A percentile compares a stretch with the other conserved stretches of the same genome.
Evolutionary conservation across 2,888 invertebrate genomes (phyloP).

Genomic region (Mimumesa dahlbomi): DNA sequence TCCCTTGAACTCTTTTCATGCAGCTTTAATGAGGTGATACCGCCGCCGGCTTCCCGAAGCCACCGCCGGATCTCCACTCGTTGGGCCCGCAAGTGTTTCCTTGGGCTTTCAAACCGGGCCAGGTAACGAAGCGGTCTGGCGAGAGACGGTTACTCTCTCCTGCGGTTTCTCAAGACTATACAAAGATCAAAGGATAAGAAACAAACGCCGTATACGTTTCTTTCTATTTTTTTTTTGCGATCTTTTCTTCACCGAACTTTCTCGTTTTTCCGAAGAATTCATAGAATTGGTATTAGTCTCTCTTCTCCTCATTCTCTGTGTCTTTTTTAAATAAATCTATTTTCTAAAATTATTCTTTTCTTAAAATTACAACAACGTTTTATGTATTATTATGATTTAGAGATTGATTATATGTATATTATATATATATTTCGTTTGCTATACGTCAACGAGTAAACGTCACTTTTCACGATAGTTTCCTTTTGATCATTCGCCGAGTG

Average conservation of each 20-base stretch:
- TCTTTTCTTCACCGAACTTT: background rate
- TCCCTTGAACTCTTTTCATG: slow-evolving; percentile 50
- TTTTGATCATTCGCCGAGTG: no score
- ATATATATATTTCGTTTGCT: no score
- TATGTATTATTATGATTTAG: no score
- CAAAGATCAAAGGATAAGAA: slow-evolving; percentile 16
- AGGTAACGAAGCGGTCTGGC: slow-evolving; percentile 41
- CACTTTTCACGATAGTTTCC: no score
- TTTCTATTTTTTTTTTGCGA: background rate
- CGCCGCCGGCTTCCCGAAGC: slow-evolving; percentile 17
- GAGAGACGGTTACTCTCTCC: background rate
- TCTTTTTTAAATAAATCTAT: no score
- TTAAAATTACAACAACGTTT: no score
- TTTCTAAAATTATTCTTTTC: no score
- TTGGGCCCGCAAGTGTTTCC: slow-evolving; percentile 47
- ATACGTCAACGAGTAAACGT: no score
- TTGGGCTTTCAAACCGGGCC: slow-evolving; percentile 50
- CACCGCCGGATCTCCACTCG: slow-evolving; percentile 40
- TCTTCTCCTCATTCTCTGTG: no score
- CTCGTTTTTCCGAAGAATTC: no score
- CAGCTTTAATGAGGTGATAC: slow-evolving; percentile 60
- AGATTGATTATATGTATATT: no score
- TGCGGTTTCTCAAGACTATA: background rate
- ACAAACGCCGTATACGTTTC: background rate
- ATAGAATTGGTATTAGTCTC: no score